phyloP scores from a whole-genome alignment of 2,113 vertebrate species.

The Conger conger region DNA sequence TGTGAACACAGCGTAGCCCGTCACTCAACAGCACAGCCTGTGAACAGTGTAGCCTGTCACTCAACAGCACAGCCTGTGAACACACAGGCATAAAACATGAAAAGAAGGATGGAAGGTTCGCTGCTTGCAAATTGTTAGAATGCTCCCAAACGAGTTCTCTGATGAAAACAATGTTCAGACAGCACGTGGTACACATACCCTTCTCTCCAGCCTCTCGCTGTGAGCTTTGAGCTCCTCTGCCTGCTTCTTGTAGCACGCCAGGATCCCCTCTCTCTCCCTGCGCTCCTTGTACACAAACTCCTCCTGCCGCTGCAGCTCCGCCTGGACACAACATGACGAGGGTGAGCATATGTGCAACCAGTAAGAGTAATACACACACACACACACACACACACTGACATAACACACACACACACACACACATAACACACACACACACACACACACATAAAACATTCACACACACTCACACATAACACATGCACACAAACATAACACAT shows the following conservation, averaged over 20 bases:
- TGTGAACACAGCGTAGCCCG: constrained; percentile 27
- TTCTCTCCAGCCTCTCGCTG: constrained; percentile 69
- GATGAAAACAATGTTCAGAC: neutral
- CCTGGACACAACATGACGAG: constrained; percentile 56
- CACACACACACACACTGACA: neutral
- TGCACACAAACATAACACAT: neutral
- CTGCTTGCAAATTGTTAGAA: neutral
- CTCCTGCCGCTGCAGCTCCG: constrained; percentile 73
- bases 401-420: neutral
- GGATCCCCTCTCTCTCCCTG: constrained; percentile 68
- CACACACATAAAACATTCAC: neutral
- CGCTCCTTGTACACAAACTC: constrained; percentile 70
- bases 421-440: neutral
- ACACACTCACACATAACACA: neutral
- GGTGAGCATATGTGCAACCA: constrained; percentile 16
- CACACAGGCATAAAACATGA: neutral
- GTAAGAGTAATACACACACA: constrained; percentile 13
- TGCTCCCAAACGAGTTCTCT: neutral
- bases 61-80: constrained; percentile 43
- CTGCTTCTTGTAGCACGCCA: constrained; percentile 70
- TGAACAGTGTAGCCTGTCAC: no score
- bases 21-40: no score
- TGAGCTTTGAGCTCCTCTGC: constrained; percentile 72
- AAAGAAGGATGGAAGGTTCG: neutral
- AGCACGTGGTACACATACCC: constrained; percentile 57